Base-by-base conservation (phyloP, 2,888 invertebrate species). In the Himalopsyche japonica region DNA sequence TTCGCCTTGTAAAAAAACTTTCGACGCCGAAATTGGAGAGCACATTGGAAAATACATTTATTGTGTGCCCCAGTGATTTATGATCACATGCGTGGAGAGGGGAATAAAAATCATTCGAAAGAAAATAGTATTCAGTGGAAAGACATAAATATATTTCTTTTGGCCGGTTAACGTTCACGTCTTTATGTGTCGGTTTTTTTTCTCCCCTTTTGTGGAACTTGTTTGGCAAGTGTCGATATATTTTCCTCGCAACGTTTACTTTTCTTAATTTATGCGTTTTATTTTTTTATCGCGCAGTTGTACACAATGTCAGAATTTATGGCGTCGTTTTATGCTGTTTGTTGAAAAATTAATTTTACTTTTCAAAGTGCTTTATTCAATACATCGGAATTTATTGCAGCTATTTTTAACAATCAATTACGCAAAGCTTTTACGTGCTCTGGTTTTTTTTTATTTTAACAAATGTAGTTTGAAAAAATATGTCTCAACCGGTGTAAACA, bases 31-130 rank as follows among this genome's bases (percentile, higher is more conserved):
- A 86, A 82, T 82, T 84, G 80, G 86, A 79, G 85, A 84, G 80
- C 84, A 86, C 85, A 85, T 86, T 82, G 86, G 85, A 79, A 86
- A 86, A 86, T 86, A 86, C 86, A 86, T 86, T 86, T 86, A 86
- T 86, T 86, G 86, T 86, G 84, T 82, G 85, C 80, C 79, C 80
- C 80, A 80, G 86, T 86, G 86, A 86, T 86, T 85, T 86, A 86
- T 86, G 82, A 77, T 78, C 78, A 27, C 84, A 80, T 76, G 85
- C 85, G 82, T 80, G 84, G 83, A 81, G 77, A 34, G 80, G 76
- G 80, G 85, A 81, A 85, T 83, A 82, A 85, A 85, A 86, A 86
- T 86, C 86, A 86, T 86, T 86, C 82, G 84, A 85, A 86, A 85
- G 86, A 86, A 86, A 86, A 86, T 86, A 82, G 84, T 86, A 86